Base-by-base conservation (phyloP, 2,888 invertebrate genomes). In the Drosophila peninsularis region DNA sequence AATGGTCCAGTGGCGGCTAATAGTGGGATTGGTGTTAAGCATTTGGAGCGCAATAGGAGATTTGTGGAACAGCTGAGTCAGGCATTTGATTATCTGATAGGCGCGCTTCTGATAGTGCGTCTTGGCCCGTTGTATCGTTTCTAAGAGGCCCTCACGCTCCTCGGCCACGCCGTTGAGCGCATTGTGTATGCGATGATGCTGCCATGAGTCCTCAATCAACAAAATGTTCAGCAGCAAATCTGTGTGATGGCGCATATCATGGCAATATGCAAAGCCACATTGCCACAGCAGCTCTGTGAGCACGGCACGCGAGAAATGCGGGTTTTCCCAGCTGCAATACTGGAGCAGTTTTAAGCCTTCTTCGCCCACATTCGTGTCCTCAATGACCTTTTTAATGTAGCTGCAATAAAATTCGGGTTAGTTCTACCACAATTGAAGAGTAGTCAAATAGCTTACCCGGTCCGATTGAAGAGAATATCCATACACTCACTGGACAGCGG, bases 241-340 rank as follows among this genome's bases (percentile, higher is more conserved):
- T 44, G 98, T 96, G 92, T 98, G 97, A 78, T 98, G 97, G 50
- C 98, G 94, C 91, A 99, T 94, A 92, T 99, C 99, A 91, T 98
- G 98, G 80, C 98, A 97, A 93, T 98, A 98, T 3, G 98, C 97
- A 82, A 94, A 95, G 5, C 95, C 95, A 78, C 96, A 95, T 92
- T 98, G 97, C 97, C 98, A 98, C 63, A 99, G 93, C 45, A 99
- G 93, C 93, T 99, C 98, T 47, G 96, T 95, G 39, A 99, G 94
- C 52, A 98, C 97, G 19, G 95, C 95, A 73, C 97, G 95, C 34
- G 98, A 98, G 93, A 98, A 97, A 80, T 96, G 96, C 27, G 98
- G 97, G 93, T 99, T 98, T 93, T 99, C 99, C 98, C 98, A 99
- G 90, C 97, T 97, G 92, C 98, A 96, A 93, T 97, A 99, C 93